phyloP scores from a whole-genome alignment of 2,888 invertebrate species.

The Caenorhabditis uteleia region DNA sequence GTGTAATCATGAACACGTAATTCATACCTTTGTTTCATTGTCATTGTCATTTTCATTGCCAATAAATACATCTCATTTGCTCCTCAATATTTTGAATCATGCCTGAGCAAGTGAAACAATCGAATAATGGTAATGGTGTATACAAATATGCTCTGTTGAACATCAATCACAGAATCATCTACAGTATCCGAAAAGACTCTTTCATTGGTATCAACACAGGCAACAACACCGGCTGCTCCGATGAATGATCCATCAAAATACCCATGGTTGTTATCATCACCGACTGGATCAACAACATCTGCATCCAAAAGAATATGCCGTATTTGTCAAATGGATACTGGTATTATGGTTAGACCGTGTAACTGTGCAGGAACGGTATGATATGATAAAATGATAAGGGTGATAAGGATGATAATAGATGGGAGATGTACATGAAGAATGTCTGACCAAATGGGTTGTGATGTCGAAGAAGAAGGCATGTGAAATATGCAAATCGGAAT shows the following conservation, averaged over 20 bases:
- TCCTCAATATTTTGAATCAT: too few species aligned
- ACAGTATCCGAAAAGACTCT: conserved; percentile 15
- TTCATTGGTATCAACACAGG: conserved; percentile 10
- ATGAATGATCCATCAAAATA: conserved; percentile 3
- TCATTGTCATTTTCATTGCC: too few species aligned
- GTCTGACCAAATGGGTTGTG: conserved; percentile 60
- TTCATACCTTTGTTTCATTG: too few species aligned
- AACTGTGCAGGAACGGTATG: conserved; percentile 61
- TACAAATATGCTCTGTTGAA: too few species aligned
- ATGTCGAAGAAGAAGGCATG: conserved; percentile 53
- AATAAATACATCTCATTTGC: too few species aligned
- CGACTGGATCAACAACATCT: conserved; percentile 24
- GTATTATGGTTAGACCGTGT: conserved; percentile 60
- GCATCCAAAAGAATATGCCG: conserved; percentile 50
- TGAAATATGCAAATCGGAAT: conserved; percentile 58
- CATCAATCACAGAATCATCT: too few species aligned
- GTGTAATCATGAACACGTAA: too few species aligned
- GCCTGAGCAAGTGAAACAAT: too few species aligned
- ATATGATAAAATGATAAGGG: neutral
- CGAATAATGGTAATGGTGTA: too few species aligned
- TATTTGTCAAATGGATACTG: conserved; percentile 63
- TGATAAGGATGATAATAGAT: conserved; percentile 31
- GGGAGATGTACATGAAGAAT: conserved; percentile 58
- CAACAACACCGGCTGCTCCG: conserved; percentile 6
- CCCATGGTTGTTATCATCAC: conserved; percentile 15